These are phyloP conservation scores for Sebastes schlegelii DNA, from an alignment of 2,113 vertebrate genomes.

Conservation along the genomic window DNA sequence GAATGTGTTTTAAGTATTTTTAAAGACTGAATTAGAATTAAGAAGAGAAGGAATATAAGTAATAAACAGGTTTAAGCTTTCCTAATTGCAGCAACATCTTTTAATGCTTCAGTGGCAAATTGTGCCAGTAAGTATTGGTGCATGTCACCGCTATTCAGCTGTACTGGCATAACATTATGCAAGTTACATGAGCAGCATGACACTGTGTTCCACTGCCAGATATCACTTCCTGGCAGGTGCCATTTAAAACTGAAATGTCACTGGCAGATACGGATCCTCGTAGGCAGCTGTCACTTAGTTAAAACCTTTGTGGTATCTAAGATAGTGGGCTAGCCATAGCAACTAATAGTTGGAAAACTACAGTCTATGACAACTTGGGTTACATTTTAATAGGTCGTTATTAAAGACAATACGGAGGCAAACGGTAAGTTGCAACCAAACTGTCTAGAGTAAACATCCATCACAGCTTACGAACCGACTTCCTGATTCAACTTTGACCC, in stretches of 20 bases:
- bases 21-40: neutral
- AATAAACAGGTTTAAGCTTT: neutral
- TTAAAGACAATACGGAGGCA: too few relatives aligned
- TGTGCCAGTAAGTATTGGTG: neutral
- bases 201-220: constrained; percentile 2
- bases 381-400: too few relatives aligned
- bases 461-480: neutral
- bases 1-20: neutral
- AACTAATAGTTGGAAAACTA: neutral
- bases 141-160: constrained; percentile 9
- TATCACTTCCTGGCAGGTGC: constrained; percentile 37
- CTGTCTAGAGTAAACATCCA: neutral
- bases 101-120: neutral
- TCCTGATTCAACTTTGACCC: neutral
- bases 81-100: neutral
- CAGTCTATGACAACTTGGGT: neutral
- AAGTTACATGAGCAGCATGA: constrained; percentile 13
- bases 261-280: constrained; percentile 10
- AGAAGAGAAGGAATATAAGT: too few relatives aligned
- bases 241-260: constrained; percentile 29
- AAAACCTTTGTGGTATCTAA: neutral
- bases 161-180: neutral
- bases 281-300: constrained; percentile 32
- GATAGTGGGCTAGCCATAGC: too few relatives aligned
- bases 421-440: neutral